Evolutionary conservation across 2,888 invertebrate genomes (phyloP).

Genomic region (Dicyrtomina minuta): DNA sequence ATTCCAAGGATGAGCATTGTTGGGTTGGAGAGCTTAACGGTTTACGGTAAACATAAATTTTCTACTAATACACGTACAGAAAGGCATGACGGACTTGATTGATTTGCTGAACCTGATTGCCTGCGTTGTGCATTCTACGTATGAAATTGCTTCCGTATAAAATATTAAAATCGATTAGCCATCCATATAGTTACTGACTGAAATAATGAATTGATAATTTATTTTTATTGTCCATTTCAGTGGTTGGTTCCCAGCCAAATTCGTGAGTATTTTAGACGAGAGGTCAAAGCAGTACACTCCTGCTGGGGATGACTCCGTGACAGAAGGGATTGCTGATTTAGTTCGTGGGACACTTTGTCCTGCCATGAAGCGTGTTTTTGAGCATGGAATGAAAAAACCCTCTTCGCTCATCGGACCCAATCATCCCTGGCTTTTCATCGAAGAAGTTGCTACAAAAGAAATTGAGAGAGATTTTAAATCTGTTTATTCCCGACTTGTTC

Average conservation of each 20-base stretch:
- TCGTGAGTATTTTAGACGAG: constrained; percentile 94
- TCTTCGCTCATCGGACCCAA: constrained; percentile 72
- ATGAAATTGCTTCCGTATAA: no score
- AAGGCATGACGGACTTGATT: no score
- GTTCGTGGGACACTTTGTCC: constrained; percentile 92
- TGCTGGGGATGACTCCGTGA: constrained; percentile 95
- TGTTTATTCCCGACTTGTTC: constrained; percentile 91
- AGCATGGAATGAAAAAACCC: constrained; percentile 92
- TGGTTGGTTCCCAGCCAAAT: constrained; percentile 96
- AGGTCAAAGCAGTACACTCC: constrained; percentile 85
- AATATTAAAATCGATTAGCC: no score
- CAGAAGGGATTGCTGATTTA: constrained; percentile 93
- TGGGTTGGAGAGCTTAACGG: constrained; percentile 98
- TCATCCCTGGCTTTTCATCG: constrained; percentile 98
- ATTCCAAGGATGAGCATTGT: constrained; percentile 96
- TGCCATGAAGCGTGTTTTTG: constrained; percentile 86
- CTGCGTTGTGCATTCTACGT: no score
- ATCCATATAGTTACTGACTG: neutral
- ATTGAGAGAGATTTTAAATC: constrained; percentile 98
- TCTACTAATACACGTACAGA: no score
- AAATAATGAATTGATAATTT: no score
- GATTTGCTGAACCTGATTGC: no score
- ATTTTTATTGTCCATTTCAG: constrained; percentile 22
- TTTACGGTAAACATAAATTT: constrained; percentile 62
- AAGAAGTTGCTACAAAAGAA: constrained; percentile 93